These are phyloP conservation scores for Genyomyrus donnyi DNA, from an alignment of 2,113 vertebrate species.

Conservation along the genomic window DNA sequence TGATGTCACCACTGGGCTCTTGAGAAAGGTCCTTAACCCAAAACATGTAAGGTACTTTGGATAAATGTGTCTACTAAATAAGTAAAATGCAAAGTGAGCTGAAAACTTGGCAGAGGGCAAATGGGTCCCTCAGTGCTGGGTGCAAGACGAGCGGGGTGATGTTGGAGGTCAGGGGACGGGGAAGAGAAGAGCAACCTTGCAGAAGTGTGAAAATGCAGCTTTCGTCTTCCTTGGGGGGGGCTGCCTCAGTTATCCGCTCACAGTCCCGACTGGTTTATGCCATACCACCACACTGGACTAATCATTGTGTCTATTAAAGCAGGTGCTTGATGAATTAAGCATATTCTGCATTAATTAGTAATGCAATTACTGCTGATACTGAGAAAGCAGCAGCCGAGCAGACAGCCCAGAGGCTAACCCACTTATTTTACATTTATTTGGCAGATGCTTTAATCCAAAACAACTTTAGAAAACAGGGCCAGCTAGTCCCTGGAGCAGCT, in stretches of 20 bases:
- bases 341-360: not conserved
- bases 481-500: not conserved
- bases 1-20: not conserved
- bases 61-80: not conserved
- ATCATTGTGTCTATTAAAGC: not conserved
- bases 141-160: not conserved
- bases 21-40: not conserved
- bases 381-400: not conserved
- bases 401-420: not conserved
- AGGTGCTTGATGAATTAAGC: not conserved
- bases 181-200: not conserved
- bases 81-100: not conserved
- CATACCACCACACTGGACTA: not conserved
- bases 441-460: not conserved
- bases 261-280: not conserved
- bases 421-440: not conserved
- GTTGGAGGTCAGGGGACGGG: not conserved
- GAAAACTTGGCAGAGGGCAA: not conserved
- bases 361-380: not conserved
- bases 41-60: not conserved
- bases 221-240: not conserved
- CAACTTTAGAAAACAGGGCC: not conserved
- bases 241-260: not conserved
- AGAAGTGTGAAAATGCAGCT: not conserved
- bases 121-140: not conserved